Conservation (phyloP, 1,140 invertebrate species). For the Drosophila pandora region DNA sequence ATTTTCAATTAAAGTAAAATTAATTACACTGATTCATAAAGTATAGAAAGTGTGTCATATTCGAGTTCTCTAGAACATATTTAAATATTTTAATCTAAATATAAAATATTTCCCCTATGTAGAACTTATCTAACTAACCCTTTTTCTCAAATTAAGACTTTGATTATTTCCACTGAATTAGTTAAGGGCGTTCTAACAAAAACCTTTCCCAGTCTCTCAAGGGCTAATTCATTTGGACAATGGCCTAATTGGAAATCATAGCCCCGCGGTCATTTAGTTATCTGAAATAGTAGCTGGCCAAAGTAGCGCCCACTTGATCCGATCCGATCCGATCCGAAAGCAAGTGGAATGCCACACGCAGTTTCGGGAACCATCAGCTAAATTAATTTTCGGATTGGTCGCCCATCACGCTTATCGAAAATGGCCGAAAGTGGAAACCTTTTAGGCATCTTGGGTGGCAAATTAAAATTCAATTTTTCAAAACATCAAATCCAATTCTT, state of each 20-base stretch:
- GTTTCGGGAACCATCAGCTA: conserved; percentile 24
- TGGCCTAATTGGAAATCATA: conserved; percentile 28
- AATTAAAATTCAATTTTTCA: conserved; percentile 82
- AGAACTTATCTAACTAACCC: not conserved
- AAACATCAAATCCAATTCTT: conserved; percentile 61
- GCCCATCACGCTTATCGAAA: conserved; percentile 68
- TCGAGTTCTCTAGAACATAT: too few relatives aligned
- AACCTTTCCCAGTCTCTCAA: conserved; percentile 1
- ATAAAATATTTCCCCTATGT: not conserved
- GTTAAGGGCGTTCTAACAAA: not conserved
- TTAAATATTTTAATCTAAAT: too few relatives aligned
- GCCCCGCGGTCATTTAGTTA: conserved; percentile 38
- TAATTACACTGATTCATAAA: too few relatives aligned
- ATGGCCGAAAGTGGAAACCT: conserved; percentile 65
- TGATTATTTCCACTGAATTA: not conserved
- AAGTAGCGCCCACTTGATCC: conserved; percentile 54
- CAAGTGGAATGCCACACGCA: conserved; percentile 28
- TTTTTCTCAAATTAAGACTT: conserved; percentile 12
- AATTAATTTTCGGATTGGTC: conserved; percentile 61
- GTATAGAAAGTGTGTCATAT: too few relatives aligned
- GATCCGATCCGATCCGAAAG: not conserved
- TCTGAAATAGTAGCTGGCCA: conserved; percentile 50
- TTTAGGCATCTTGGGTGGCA: conserved; percentile 75
- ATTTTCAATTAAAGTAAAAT: too few relatives aligned
- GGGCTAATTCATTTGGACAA: conserved; percentile 25